Evolutionary conservation across 2,113 vertebrate genomes (phyloP), one percentile per base, ranked within the genome.

Genomic region (Burhinus oedicnemus): DNA sequence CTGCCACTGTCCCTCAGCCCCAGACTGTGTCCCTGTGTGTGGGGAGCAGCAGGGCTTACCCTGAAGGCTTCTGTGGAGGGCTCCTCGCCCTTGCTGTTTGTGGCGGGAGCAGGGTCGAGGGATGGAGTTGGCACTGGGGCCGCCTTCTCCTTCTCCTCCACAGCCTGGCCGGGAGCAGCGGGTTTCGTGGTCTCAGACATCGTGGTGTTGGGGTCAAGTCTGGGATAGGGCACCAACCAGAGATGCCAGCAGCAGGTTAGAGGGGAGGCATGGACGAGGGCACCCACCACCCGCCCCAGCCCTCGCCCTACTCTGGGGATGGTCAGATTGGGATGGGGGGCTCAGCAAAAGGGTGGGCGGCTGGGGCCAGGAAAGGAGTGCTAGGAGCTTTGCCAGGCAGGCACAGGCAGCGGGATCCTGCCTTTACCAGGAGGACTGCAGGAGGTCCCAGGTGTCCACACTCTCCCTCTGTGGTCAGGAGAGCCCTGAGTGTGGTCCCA

Each of bases 171-270:
- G 70, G 98, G 97, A 2, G 95, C 95, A 40, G 98, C 49, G 44
- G 98, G 97, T 97, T 99, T 98, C 21, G 98, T 89, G 77, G 98
- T 98, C 98, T 99, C 99, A 97, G 99, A 99, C 99, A 99, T 99
- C 96, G 93, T 93, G 96, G 96, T 95, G 97, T n/a, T 94, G 88
- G 83, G 93, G 83, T 90, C 84, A 40, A 62, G 76, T 76, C 96
- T 98, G 98, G 54, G 76, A 88, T 94, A 93, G 93, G 87, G 93
- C 90, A 97, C 96, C 68, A 27, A 42, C 49, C 10, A 20, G 68
- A 19, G 34, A 29, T 65, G 36, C 15, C 47, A 60, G 78, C 57
- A 66, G 70, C 23, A 58, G 45, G 49, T 96, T 70, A 95, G 86
- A 65, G 34, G 9, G 18, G n/a, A 38, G 38, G 34, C 40, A 9